Evolutionary conservation across 2,888 invertebrate genomes (phyloP).

Genomic region (Hyppa rectilinea): DNA sequence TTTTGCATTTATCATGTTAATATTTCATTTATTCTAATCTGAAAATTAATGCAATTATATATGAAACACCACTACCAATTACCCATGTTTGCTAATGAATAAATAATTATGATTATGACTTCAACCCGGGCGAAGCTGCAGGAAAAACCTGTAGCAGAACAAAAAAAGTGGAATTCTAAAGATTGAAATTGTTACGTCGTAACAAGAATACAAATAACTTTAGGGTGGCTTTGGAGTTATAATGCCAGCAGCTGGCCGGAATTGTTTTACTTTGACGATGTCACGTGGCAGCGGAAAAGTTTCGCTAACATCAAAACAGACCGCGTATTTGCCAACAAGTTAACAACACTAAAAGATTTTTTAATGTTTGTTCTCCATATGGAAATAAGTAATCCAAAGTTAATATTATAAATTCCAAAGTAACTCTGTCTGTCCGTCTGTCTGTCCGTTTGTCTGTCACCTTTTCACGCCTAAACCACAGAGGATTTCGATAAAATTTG

Average conservation of each 20-base stretch:
- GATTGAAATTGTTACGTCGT: neutral
- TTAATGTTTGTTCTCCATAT: neutral
- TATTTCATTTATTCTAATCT: no score
- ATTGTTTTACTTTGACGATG: conserved; percentile 35
- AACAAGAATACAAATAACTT: conserved; percentile 23
- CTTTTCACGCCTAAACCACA: no score
- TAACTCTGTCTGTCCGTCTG: no score
- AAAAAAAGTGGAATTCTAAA: neutral
- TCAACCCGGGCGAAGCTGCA: neutral
- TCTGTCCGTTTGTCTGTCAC: no score
- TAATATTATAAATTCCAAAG: no score
- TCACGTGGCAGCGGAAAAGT: conserved; percentile 19
- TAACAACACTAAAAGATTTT: neutral
- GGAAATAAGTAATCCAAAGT: no score
- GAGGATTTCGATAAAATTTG: no score
- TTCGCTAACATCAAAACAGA: conserved; percentile 4
- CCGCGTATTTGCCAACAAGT: neutral
- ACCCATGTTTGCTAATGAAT: no score
- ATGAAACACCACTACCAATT: no score
- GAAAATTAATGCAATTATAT: no score
- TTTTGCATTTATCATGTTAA: no score
- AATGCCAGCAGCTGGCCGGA: conserved; percentile 19
- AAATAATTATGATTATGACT: no score
- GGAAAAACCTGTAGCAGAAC: neutral
- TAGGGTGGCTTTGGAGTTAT: neutral